phyloP scores from a whole-genome alignment of 2,113 vertebrate genomes.

The Thalassarche chlororhynchos region DNA sequence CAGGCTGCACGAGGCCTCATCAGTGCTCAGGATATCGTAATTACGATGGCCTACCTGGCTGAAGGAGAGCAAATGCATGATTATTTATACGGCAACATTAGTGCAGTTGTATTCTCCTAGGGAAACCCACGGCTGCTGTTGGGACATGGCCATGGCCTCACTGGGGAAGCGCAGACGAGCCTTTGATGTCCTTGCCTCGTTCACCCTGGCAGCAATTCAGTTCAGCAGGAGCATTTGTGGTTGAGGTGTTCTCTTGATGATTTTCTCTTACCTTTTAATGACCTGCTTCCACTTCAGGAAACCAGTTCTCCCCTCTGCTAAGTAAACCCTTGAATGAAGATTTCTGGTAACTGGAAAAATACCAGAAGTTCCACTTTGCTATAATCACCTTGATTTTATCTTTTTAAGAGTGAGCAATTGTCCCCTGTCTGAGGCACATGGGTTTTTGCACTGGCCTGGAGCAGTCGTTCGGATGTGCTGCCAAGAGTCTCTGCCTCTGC shows the following conservation, averaged over 20 bases:
- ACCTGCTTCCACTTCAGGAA: background rate
- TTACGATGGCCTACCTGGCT: background rate
- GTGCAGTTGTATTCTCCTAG: background rate
- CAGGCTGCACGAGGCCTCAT: background rate
- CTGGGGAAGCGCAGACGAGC: background rate
- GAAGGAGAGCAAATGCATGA: background rate
- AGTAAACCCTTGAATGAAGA: background rate
- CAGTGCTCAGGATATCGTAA: background rate
- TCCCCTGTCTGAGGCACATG: background rate
- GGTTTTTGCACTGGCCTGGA: background rate
- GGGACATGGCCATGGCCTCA: accelerated
- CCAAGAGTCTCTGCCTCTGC: background rate
- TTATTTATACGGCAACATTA: background rate
- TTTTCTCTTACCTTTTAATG: background rate
- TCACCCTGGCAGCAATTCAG: background rate
- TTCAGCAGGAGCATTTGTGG: background rate
- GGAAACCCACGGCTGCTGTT: accelerated
- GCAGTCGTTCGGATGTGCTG: accelerated
- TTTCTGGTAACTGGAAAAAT: background rate
- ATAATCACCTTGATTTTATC: background rate
- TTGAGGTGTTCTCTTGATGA: background rate
- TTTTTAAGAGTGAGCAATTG: background rate
- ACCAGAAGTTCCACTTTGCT: background rate
- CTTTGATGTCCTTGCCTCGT: background rate
- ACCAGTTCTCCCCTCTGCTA: background rate